Evolutionary conservation across 37 sponge, comb jelly and placozoan genomes (phyloP), one percentile per base, ranked within the genome.

Genomic region (Tethya wilhelma): DNA sequence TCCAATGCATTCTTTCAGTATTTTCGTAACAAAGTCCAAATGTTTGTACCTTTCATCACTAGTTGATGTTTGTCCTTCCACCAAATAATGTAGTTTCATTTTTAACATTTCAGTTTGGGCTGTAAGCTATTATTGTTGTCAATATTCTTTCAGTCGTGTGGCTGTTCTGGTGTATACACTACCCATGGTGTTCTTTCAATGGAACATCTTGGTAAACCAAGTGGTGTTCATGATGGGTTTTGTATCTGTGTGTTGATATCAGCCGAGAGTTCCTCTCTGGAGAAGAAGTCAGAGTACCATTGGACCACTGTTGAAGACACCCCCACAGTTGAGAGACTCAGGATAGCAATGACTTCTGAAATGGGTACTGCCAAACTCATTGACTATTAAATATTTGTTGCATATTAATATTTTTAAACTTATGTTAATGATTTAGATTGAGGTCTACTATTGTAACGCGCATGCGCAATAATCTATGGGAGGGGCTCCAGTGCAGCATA

Each of bases 151-250:
- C 57, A 89, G 89, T 12, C 60, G 3, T 70, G 73, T 73, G 89
- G 89, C 34, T 83, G 77, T 49, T 14, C n/a, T 5, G 84, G 71
- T 3, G 44, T 42, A 8, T 59, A 63, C 68, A 74, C 42, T 14
- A 28, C 59, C 20, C 19, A 33, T 36, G 84, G 89, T 64, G 79
- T 89, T 57, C 70, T 83, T 7, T 59, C 59, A 44, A 4, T 89
- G 43, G 89, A 89, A 59, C 89, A 89, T 72, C 17, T 78, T 33
- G 87, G 87, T n/a, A 43, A 40, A 36, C 43, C 59, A 2, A 31
- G 31, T 39, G 58, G 63, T 6, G 59, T 28, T 14, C 29, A 43
- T 11, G 89, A 89, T 70, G 89, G 89, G 20, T 17, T 89, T 38
- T 85, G 86, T 33, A 0, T 85, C 7, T 73, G 81, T 28, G 38